A percentile compares a stretch with the other conserved stretches of the same genome.
These are phyloP conservation scores for Amazona guildingii DNA, from an alignment of 2,113 vertebrate species.

Conservation along the genomic window DNA sequence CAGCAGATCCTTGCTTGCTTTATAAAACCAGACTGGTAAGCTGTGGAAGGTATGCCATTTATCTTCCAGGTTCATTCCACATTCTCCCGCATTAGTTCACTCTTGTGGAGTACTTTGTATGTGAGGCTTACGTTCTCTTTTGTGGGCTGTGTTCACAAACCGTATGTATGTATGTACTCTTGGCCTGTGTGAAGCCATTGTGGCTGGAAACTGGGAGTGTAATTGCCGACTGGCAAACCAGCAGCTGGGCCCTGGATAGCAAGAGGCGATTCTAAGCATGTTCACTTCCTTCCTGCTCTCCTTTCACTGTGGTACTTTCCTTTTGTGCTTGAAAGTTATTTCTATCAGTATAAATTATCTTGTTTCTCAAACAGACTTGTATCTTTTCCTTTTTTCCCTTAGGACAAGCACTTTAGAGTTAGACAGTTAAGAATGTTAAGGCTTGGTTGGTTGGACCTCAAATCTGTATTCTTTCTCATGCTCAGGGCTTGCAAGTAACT, in stretches of 20 bases:
- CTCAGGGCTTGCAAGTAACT: neutral
- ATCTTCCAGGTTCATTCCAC: neutral
- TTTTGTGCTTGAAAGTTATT: neutral
- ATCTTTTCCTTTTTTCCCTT: neutral
- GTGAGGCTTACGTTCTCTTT: neutral
- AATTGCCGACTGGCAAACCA: neutral
- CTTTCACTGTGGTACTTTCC: neutral
- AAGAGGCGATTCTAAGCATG: neutral
- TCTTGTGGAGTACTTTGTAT: neutral
- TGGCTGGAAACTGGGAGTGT: neutral
- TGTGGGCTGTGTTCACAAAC: neutral
- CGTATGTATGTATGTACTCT: neutral
- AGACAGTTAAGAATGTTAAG: neutral
- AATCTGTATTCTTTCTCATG: neutral
- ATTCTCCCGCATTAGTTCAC: neutral
- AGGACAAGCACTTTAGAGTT: neutral
- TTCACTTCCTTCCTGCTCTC: neutral
- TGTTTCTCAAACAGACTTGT: neutral
- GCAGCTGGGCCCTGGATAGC: neutral
- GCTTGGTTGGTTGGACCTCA: neutral
- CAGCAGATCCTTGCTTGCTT: neutral
- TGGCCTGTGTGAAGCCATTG: neutral
- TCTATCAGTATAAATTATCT: neutral
- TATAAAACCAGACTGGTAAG: rapidly evolving
- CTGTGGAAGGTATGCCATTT: neutral